Base-by-base conservation (phyloP, 2,888 invertebrate species). In the Pollenia griseotomentosa region DNA sequence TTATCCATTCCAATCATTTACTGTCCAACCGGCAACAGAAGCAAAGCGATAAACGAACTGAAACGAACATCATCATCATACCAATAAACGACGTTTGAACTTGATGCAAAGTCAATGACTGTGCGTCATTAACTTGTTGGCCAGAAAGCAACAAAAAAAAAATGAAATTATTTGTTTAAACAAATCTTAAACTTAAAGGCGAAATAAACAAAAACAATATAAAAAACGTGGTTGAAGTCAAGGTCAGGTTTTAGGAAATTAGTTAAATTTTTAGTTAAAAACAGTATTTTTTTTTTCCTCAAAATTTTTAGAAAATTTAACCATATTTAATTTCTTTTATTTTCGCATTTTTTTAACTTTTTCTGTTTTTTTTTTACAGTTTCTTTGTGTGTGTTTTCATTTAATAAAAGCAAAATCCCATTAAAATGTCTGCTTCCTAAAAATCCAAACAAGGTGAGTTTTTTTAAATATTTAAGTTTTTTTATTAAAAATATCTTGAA, bases 81-180 rank as follows among this genome's bases (percentile, higher is more conserved):
- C 8, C 55, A 51, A 55, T 23, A 42, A 73, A 19, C 42, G 7
- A 5, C 23, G n/a, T 75, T 80, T 85, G 74, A 81, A 79, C 74
- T 84, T 79, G 61, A 55, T 11, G 33, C 46, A 68, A 85, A 85
- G 81, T 77, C 85, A 85, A 61, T 85, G 77, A 81, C 80, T 81
- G 65, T 44, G 46, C 65, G 65, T 73, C 44, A 70, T 66, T 66
- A 63, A 70, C 57, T 70, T 80, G 61, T 59, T 75, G 80, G 74
- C n/a, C 33, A 40, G 16, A 65, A 19, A 33, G 4, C 4, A 53
- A 53, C 9, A 61, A 40, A 44, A 53, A 53, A 44, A 16, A 77
- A 3, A n/a, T 10, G 12, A 2, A 46, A 65, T 14, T 9, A 51
- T 51, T 61, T 61, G 33, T 48, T 33, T n/a, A 40, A 44, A 53